Evolutionary conservation across 2,797 vertebrate genomes (phyloP), one percentile per base, ranked within the genome.

Genomic region (Crocidura indochinensis): DNA sequence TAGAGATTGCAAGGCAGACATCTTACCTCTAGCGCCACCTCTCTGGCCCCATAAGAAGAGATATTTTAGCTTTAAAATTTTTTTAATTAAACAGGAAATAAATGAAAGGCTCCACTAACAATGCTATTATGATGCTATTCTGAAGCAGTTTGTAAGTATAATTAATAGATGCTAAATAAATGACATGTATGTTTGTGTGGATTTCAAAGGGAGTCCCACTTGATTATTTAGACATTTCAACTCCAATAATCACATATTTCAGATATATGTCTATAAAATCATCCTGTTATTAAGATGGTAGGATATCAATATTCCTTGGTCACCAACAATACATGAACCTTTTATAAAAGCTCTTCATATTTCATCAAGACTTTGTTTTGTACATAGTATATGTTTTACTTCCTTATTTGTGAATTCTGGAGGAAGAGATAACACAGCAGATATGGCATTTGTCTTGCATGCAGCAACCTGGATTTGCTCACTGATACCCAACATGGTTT

Each of bases 131-230:
- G 15, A 74, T 51, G 17, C 27, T 78, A 22, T 77, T 76, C 51
- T 0, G 15, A 74, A 87, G n/a, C n/a, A 88, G n/a, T 87, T 91
- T 82, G 47, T 73, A 79, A 60, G 56, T 60, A 88, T 12, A 67
- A 29, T 73, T 87, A 47, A 90, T 62, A 65, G 79, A 84, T 53
- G 71, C 71, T 79, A 82, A 86, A 62, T 82, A 84, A 84, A 83
- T 82, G 80, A 76, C 38, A 88, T 24, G 29, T 85, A 9, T 60
- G 68, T 77, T 65, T 85, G 9, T 62, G 20, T 74, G 19, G n/a
- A 74, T 8, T 88, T 68, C 60, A 76, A 67, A 81, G 64, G 26
- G 20, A 68, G 14, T 44, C 1, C 86, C 71, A 93, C 56, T 86
- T 12, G 15, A 31, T 75, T 84, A 56, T 49, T 71, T 27, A 31